These are phyloP conservation scores for Glareola pratincola DNA, from an alignment of 2,113 vertebrate genomes.

Conservation along the genomic window DNA sequence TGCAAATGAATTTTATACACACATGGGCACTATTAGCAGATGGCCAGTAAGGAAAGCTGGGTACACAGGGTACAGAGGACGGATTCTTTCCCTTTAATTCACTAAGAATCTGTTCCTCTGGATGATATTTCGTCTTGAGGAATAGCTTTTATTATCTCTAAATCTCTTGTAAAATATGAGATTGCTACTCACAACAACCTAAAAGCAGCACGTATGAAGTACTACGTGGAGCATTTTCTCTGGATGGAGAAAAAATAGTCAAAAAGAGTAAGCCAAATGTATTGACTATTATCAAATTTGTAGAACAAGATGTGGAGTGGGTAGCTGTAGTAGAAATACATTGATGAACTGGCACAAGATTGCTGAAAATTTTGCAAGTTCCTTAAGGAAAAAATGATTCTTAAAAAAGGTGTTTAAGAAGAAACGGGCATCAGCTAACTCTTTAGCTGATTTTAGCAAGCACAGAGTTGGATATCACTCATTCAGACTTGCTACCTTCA, in stretches of 20 bases:
- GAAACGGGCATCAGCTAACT: not conserved
- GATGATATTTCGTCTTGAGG: not conserved
- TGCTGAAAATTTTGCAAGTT: not conserved
- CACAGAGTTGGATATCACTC: not conserved
- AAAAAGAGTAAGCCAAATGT: not conserved
- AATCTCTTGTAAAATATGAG: not conserved
- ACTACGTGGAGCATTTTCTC: not conserved
- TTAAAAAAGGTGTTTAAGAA: not conserved
- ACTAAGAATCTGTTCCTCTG: not conserved
- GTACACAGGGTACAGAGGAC: not conserved
- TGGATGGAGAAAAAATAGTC: not conserved
- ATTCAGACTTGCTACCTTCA: not conserved
- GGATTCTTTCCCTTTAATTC: not conserved
- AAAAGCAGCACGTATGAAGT: not conserved
- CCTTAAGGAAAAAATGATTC: not conserved
- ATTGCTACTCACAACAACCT: not conserved
- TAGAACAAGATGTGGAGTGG: not conserved
- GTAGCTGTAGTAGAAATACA: not conserved
- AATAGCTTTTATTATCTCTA: not conserved
- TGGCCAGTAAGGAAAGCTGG: not conserved
- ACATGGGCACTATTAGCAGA: not conserved
- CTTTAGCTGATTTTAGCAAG: not conserved
- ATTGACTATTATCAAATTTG: not conserved
- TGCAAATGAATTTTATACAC: slow-evolving; percentile 30
- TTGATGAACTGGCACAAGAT: not conserved